These are phyloP conservation scores for Pharmacophagus antenor DNA, from an alignment of 2,888 invertebrate genomes.

Conservation along the genomic window DNA sequence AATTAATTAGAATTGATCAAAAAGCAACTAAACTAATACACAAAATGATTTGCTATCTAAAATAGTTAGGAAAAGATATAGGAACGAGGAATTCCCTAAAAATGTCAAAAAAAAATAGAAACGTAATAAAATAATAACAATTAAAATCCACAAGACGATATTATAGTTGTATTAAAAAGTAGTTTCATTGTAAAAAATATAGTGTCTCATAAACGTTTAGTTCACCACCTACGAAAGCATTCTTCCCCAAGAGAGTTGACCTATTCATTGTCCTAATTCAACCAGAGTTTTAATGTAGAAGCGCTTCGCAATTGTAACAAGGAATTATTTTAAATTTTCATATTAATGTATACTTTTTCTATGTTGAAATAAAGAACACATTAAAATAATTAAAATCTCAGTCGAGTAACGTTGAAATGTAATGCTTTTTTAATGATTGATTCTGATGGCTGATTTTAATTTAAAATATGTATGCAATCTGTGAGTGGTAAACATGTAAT, in stretches of 20 bases:
- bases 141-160: too few species aligned
- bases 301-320: neutral
- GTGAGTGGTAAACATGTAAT: neutral
- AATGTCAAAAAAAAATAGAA: too few species aligned
- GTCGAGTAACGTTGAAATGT: neutral
- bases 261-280: neutral
- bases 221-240: neutral
- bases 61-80: too few species aligned
- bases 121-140: too few species aligned
- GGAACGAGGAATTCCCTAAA: too few species aligned
- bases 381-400: slow-evolving; percentile 1
- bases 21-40: too few species aligned
- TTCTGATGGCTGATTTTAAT: neutral
- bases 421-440: neutral
- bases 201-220: too few species aligned
- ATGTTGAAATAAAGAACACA: neutral
- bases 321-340: neutral
- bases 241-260: neutral
- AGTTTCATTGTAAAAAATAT: too few species aligned
- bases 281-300: neutral
- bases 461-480: neutral
- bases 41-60: too few species aligned
- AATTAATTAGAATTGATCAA: too few species aligned
- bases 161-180: too few species aligned
- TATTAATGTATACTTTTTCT: neutral